Evolutionary conservation across 2,113 vertebrate species (phyloP).

Genomic region (Hemiprocne comata): DNA sequence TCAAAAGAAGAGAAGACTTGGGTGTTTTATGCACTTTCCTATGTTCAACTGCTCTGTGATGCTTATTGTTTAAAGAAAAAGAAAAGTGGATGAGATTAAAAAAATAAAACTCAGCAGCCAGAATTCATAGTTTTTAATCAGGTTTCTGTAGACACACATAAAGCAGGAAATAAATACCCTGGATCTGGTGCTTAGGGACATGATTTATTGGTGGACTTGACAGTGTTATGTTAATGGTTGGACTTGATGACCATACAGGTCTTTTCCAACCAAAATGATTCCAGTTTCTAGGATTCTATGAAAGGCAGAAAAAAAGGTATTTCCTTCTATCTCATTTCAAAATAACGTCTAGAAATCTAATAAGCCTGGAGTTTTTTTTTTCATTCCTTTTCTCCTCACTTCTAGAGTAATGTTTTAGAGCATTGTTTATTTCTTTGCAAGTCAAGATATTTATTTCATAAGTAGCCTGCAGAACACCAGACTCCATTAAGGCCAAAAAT

Average conservation of each 20-base stretch:
- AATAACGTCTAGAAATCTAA: background rate
- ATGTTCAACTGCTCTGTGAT: background rate
- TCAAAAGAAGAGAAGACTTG: background rate
- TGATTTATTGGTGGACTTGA: background rate
- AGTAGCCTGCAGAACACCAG: background rate
- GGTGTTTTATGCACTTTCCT: background rate
- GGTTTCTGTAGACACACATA: background rate
- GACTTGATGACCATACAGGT: background rate
- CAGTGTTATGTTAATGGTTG: background rate
- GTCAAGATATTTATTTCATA: background rate
- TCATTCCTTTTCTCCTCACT: background rate
- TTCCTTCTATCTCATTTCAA: background rate
- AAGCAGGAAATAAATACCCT: background rate
- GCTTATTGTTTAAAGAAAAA: background rate
- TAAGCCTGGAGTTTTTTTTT: background rate
- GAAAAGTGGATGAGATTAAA: background rate
- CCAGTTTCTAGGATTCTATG: background rate
- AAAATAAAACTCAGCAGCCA: background rate
- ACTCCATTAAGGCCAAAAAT: background rate
- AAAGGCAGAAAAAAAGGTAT: background rate
- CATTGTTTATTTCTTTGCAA: background rate
- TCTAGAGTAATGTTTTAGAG: background rate
- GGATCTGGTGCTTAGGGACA: background rate
- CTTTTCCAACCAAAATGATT: background rate
- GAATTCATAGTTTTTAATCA: background rate